Evolutionary conservation across 1,140 invertebrate genomes (phyloP), one percentile per base, ranked within the genome.

Genomic region (Drosophila leontia): DNA sequence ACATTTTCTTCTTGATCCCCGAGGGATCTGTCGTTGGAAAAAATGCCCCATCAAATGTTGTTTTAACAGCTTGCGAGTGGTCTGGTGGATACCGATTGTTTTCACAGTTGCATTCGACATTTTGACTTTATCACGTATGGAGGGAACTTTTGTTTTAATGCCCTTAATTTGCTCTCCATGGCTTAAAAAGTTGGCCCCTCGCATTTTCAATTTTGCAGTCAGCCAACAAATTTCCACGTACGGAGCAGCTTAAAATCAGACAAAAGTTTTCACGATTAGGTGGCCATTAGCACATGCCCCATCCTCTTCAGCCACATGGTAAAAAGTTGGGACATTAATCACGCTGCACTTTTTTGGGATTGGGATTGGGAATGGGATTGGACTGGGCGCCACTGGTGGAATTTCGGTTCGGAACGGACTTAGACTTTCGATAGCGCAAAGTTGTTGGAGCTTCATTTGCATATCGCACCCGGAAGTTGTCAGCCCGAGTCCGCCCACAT

Each of bases 71-170:
- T 75, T 75, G 59, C 26, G 45, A 34, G 9, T 9, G 29, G 26
- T 37, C 51, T 26, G 58, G 58, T n/a, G 50, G 65, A 29, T 50
- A 34, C 32, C 56, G 72, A 76, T 57, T 78, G 75, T 78, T 78
- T 78, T 78, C 37, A 78, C 75, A 78, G 75, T 77, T 78, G 75
- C 75, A 78, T 78, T 78, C 75, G 57, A 78, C 75, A 68, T 68
- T 55, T 50, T 57, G 42, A 75, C 72, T 76, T 65, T 67, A 65
- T 57, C 61, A 76, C 62, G 53, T 75, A 67, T 56, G 53, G 41
- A 23, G 69, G 57, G 34, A 76, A 76, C 74, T 77, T 68, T 68
- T 77, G 55, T 77, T 68, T 77, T 69, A 78, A 78, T 78, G 75
- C 75, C 63, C 74, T 76, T 78, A 78, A 69, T 78, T 69, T 78